Percentiles rank a stretch among this genome's conserved stretches.
Conservation (phyloP, 2,113 vertebrate genomes). For the Chitala chitala region DNA sequence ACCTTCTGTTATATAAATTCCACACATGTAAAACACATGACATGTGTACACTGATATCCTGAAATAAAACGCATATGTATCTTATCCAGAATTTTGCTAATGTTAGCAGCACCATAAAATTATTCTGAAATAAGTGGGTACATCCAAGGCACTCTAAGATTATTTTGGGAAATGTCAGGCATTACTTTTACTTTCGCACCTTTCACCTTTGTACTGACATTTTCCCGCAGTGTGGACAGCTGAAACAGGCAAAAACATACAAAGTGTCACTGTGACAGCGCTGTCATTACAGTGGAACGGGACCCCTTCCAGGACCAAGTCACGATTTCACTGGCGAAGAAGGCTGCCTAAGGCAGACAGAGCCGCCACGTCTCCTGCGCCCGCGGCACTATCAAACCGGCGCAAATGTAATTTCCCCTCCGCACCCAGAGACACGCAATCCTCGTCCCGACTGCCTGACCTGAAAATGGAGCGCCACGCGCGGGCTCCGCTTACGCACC, state of each 20-base stretch:
- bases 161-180: too few species aligned
- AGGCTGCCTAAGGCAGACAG: not conserved
- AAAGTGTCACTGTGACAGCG: not conserved
- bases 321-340: not conserved
- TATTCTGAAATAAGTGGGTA: not conserved
- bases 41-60: too few species aligned
- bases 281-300: not conserved
- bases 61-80: not conserved
- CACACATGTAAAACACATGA: too few species aligned
- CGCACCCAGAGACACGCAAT: not conserved
- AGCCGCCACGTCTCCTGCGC: not conserved
- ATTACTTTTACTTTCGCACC: not conserved
- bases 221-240: not conserved
- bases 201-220: too few species aligned
- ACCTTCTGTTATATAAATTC: too few species aligned
- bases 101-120: not conserved
- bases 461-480: slow-evolving; percentile 8
- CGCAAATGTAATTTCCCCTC: not conserved
- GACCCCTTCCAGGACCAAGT: not conserved
- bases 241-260: not conserved
- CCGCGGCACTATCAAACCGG: not conserved
- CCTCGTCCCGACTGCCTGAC: not conserved
- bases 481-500: slow-evolving; percentile 13
- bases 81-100: not conserved
- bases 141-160: too few species aligned